Conservation (phyloP, 2,797 vertebrate genomes). For the Scolopax bukidnonensis region DNA sequence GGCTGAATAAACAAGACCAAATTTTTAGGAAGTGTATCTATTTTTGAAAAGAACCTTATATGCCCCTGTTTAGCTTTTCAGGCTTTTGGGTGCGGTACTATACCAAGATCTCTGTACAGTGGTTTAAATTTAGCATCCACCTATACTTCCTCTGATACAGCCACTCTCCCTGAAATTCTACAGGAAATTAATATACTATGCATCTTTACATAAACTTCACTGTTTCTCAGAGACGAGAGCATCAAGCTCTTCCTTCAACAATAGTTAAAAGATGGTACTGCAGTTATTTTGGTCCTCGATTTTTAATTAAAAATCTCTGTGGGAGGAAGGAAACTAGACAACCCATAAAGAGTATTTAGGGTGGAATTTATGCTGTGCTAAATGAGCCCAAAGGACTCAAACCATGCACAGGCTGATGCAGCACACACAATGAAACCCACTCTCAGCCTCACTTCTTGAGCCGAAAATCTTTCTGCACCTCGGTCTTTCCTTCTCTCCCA, state of each 20-base stretch:
- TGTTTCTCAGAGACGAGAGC: background rate
- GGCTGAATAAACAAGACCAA: constrained; percentile 23
- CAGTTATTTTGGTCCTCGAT: constrained; percentile 7
- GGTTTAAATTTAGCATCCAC: constrained; percentile 38
- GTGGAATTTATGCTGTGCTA: constrained; percentile 24
- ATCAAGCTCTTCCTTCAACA: background rate
- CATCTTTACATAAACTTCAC: background rate
- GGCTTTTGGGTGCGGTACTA: background rate
- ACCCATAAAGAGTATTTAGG: background rate
- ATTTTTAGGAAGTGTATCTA: constrained; percentile 4
- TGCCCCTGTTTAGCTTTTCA: background rate
- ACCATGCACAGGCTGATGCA: background rate
- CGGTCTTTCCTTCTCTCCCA: background rate
- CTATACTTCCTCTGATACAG: background rate
- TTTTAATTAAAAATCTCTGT: constrained; percentile 67
- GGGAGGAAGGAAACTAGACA: constrained; percentile 29
- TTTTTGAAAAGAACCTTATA: constrained; percentile 30
- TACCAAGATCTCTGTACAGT: background rate
- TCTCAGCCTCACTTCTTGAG: background rate
- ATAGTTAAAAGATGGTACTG: background rate
- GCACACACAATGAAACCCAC: accelerated
- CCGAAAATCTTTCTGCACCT: background rate
- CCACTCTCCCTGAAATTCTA: background rate
- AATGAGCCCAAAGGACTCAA: constrained; percentile 34
- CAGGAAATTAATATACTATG: background rate